Evolutionary conservation across 2,888 invertebrate species (phyloP).

Genomic region (Stramonita haemastoma): DNA sequence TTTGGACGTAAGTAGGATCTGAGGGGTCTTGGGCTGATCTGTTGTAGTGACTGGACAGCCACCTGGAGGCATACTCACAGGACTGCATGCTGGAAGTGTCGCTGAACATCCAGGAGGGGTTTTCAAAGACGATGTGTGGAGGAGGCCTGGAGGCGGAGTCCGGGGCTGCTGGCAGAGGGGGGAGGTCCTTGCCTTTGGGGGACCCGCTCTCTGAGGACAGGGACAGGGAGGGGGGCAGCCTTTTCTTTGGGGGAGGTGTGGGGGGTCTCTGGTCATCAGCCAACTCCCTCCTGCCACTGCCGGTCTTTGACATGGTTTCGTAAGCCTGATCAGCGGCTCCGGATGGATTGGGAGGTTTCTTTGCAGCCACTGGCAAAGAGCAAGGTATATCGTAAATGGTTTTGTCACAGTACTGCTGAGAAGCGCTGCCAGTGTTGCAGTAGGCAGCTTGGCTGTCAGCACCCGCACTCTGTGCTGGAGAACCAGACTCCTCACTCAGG

Average conservation of each 20-base stretch:
- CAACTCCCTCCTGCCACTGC: not conserved
- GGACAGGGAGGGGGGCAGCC: not conserved
- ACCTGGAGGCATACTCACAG: slow-evolving; percentile 3
- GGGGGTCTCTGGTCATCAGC: not conserved
- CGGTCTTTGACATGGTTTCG: not conserved
- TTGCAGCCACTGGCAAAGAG: not conserved
- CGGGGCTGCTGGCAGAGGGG: not conserved
- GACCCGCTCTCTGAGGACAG: not conserved
- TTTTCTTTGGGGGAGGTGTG: not conserved
- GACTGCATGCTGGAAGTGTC: slow-evolving; percentile 7
- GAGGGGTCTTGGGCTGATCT: not conserved
- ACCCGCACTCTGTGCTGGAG: not conserved
- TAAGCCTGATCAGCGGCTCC: not conserved
- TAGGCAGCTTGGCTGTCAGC: not conserved
- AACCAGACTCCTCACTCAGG: not conserved
- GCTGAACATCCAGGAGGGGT: not conserved
- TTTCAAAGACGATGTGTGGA: not conserved
- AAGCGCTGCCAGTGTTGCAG: not conserved
- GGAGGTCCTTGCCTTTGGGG: not conserved
- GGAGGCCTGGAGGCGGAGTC: not conserved
- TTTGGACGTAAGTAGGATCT: not conserved
- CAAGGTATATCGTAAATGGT: slow-evolving; percentile 1
- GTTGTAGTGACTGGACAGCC: not conserved
- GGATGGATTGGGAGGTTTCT: not conserved
- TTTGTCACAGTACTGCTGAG: not conserved